Percentiles rank a stretch among this genome's conserved stretches.
These are phyloP conservation scores for Atlantisia rogersi DNA, from an alignment of 2,113 vertebrate genomes.

Conservation along the genomic window DNA sequence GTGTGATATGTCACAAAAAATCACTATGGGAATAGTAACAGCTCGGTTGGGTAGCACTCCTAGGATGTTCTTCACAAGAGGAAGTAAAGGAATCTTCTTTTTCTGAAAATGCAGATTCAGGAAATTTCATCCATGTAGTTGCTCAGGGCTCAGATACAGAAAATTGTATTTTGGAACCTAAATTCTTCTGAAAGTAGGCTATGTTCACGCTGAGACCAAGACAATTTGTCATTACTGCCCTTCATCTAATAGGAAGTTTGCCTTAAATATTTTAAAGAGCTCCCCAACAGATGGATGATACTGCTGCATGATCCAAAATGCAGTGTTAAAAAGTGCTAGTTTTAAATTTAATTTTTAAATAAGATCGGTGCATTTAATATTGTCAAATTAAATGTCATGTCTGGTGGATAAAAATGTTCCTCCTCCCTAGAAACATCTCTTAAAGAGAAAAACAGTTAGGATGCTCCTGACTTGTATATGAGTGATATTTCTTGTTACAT, in stretches of 20 bases:
- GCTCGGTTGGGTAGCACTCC: not conserved
- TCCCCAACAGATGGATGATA: conserved; percentile 25
- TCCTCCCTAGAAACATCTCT: not conserved
- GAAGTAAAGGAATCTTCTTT: not conserved
- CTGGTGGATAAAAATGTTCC: not conserved
- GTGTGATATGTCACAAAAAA: not conserved
- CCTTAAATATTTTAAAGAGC: conserved; percentile 17
- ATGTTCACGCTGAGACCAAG: not conserved
- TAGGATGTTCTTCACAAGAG: not conserved
- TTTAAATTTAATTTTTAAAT: conserved; percentile 18
- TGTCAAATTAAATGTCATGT: conserved; percentile 11
- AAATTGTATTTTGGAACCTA: not conserved
- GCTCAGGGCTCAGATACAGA: not conserved
- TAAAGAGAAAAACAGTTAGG: not conserved
- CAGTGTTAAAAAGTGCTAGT: not conserved
- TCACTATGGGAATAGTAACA: not conserved
- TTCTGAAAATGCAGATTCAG: not conserved
- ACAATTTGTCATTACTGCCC: not conserved
- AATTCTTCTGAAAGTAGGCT: not conserved
- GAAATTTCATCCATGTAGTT: not conserved
- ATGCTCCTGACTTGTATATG: not conserved
- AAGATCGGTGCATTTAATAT: not conserved
- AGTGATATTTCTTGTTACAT: not conserved
- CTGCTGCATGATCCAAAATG: not conserved
- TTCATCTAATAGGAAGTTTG: conserved; percentile 16